Evolutionary conservation across 2,113 vertebrate species (phyloP), one percentile per base, ranked within the genome.

Genomic region (Mormyrus lacerda): DNA sequence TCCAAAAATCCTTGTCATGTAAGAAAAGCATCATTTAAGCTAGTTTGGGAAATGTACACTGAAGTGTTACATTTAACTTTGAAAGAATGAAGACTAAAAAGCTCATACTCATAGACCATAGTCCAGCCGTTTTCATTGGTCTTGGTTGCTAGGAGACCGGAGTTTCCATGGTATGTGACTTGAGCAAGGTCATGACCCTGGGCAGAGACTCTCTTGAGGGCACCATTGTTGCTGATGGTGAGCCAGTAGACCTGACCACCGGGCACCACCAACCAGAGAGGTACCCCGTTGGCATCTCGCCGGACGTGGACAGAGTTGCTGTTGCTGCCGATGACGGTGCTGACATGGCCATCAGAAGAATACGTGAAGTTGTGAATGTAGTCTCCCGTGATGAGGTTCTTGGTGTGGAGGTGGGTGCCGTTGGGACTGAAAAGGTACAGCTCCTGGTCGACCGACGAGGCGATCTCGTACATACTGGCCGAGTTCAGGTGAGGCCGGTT

Each of bases 111-210:
- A 44, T 98, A 98, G 85, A 98, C 97, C 0, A 96, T 97, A 2
- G 97, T 97, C 97, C 97, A 98, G 82, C 96, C 97, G 0, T 98
- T 97, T 91, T 98, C 97, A 44, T 98, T 96, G 4, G 96, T 97
- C 94, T 97, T 97, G 89, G 97, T 97, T 45, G 97, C 96, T 73
- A 98, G 94, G 88, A 98, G 97, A 55, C 97, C 97, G 0, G 97
- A 96, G 91, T 96, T 98, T 87, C 97, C 97, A 17, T 97, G 96
- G 87, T 98, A 98, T 0, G 97, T 97, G 96, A 98, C 96, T 88
- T 97, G 94, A 39, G 97, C 97, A 87, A 98, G 93, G 92, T 97
- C 97, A 92, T 97, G 97, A 85, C 97, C 97, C 90, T 97, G 96
- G 89, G 97, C 96, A 44, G 97, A 97, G 21, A 98, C 96, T 89